phyloP scores from a whole-genome alignment of 1,140 invertebrate species.

The Apis florea region DNA sequence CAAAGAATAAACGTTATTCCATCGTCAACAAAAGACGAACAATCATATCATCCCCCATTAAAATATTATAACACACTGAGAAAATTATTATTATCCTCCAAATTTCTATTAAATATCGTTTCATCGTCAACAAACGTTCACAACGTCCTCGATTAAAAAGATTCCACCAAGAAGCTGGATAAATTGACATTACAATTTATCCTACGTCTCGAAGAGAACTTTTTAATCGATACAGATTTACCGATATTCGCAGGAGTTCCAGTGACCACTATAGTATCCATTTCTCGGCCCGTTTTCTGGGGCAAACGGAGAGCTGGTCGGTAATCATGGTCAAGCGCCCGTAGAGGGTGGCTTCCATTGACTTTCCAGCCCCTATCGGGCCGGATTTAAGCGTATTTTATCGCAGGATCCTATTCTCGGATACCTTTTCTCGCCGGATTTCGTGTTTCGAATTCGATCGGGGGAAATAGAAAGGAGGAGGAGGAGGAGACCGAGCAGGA shows the following conservation, averaged over 20 bases:
- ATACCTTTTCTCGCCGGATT: conserved; percentile 1
- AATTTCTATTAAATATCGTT: too few relatives aligned
- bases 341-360: background rate
- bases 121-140: background rate
- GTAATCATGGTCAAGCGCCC: background rate
- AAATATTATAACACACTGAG: too few relatives aligned
- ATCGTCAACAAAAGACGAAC: too few relatives aligned
- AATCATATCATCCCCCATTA: too few relatives aligned
- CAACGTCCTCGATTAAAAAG: background rate
- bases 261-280: background rate
- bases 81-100: too few relatives aligned
- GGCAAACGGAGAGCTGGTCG: background rate
- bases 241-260: background rate
- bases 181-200: background rate
- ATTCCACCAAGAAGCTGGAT: background rate
- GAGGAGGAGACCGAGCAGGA: too few relatives aligned
- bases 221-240: conserved; percentile 35
- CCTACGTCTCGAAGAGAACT: background rate
- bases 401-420: conserved; percentile 27
- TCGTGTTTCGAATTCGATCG: background rate
- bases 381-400: conserved; percentile 12
- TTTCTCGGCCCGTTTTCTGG: background rate
- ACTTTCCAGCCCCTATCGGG: background rate
- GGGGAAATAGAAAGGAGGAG: background rate
- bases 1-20: too few relatives aligned